Conservation (phyloP, 2,888 invertebrate genomes). For the Syrphus vitripennis region DNA sequence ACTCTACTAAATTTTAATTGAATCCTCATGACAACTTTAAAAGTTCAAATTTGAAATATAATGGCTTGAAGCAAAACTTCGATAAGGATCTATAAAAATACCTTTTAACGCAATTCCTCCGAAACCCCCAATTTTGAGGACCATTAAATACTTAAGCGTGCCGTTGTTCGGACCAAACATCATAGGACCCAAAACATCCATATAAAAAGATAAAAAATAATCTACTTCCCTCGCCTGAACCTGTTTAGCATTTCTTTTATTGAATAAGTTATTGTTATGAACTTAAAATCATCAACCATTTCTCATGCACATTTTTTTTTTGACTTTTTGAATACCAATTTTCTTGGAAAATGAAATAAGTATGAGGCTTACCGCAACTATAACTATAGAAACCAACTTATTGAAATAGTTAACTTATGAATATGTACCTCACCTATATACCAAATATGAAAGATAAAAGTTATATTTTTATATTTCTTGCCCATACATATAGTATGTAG, state of each 20-base stretch:
- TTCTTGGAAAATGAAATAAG: not conserved
- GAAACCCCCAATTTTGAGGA: no score
- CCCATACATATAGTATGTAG: not conserved
- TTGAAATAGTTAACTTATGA: slow-evolving; percentile 15
- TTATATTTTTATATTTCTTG: slow-evolving; percentile 27
- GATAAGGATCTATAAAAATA: no score
- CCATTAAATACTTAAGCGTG: no score
- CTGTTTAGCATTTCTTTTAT: not conserved
- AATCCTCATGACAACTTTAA: no score
- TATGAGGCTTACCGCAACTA: not conserved
- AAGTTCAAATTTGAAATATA: no score
- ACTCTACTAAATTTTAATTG: no score
- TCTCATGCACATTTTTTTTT: no score
- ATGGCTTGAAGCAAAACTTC: no score
- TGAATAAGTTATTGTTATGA: not conserved
- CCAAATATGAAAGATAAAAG: slow-evolving; percentile 3
- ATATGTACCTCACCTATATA: not conserved
- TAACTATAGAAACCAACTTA: not conserved
- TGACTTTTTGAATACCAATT: not conserved
- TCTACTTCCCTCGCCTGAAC: not conserved
- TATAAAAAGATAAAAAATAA: not conserved
- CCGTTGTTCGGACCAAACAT: not conserved
- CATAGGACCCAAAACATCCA: not conserved
- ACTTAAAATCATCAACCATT: not conserved
- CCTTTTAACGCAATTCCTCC: no score